Evolutionary conservation across 2,797 vertebrate genomes (phyloP).

Genomic region (Acomys russatus): DNA sequence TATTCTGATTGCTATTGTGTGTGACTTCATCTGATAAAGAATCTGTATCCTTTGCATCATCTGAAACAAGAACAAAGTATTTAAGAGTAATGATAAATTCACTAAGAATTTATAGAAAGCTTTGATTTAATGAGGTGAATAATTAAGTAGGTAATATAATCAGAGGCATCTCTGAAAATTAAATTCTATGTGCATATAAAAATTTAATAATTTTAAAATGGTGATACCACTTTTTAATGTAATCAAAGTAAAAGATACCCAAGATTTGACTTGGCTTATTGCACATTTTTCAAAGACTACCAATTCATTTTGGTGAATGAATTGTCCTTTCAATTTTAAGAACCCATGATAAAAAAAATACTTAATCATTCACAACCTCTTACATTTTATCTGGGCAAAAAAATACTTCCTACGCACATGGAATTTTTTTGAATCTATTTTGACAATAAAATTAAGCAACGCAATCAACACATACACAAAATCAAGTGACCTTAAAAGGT

Average conservation of each 20-base stretch:
- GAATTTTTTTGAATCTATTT: conserved; percentile 23
- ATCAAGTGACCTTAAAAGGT: conserved; percentile 41
- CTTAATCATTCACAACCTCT: not conserved
- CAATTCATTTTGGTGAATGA: conserved; percentile 45
- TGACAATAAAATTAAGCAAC: conserved; percentile 60
- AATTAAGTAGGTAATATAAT: conserved; percentile 21
- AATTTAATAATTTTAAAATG: conserved; percentile 14
- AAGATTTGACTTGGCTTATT: conserved; percentile 65
- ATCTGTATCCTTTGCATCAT: conserved; percentile 95
- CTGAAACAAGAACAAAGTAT: conserved; percentile 87
- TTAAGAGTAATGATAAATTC: conserved; percentile 64
- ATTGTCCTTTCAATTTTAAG: not conserved
- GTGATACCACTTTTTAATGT: not conserved
- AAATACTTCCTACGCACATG: conserved; percentile 33
- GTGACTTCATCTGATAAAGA: conserved; percentile 97
- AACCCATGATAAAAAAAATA: conserved; percentile 40
- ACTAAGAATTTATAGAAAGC: conserved; percentile 36
- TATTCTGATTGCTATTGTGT: conserved; percentile 99
- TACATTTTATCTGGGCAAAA: conserved; percentile 11
- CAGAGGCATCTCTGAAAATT: conserved; percentile 49
- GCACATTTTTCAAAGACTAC: conserved; percentile 15
- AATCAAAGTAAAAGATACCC: conserved; percentile 7
- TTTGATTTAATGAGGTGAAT: conserved; percentile 42
- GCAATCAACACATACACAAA: not conserved
- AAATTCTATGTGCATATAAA: conserved; percentile 36